Percentiles rank a stretch among this genome's conserved stretches.
phyloP scores from a whole-genome alignment of 2,797 vertebrate genomes.

The Catamblyrhynchus diadema region DNA sequence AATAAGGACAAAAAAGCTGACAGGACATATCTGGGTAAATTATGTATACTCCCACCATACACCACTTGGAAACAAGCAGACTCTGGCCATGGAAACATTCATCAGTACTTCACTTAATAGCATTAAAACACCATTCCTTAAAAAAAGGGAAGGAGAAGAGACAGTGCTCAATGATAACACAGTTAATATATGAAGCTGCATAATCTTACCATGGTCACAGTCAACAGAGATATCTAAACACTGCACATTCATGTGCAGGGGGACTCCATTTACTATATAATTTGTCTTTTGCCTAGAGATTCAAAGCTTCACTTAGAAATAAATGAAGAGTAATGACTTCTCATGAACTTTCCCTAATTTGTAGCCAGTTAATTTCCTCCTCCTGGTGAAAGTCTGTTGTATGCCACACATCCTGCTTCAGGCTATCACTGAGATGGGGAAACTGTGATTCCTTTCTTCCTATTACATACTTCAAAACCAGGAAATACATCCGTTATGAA shows the following conservation, averaged over 20 bases:
- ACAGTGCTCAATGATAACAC: background rate
- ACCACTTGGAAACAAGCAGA: background rate
- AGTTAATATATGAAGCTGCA: background rate
- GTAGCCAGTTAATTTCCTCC: slow-evolving; percentile 20
- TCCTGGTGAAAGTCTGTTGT: background rate
- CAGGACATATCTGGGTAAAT: background rate
- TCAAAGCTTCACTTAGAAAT: background rate
- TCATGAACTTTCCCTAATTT: background rate
- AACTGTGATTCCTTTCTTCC: slow-evolving; percentile 25
- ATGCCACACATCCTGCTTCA: slow-evolving; percentile 21
- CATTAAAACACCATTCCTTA: background rate
- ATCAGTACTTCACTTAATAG: background rate
- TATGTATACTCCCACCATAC: background rate
- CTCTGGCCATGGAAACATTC: background rate
- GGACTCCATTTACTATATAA: background rate
- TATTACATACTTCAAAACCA: slow-evolving; percentile 21
- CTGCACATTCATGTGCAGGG: background rate
- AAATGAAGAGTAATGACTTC: background rate
- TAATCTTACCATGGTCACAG: background rate
- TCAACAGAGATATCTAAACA: background rate
- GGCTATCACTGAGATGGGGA: background rate
- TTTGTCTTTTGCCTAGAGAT: background rate
- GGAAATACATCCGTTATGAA: slow-evolving; percentile 29
- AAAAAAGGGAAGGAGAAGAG: background rate
- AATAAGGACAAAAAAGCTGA: slow-evolving; percentile 10